Evolutionary conservation across 2,113 vertebrate genomes (phyloP).

Genomic region (Apteryx owenii): DNA sequence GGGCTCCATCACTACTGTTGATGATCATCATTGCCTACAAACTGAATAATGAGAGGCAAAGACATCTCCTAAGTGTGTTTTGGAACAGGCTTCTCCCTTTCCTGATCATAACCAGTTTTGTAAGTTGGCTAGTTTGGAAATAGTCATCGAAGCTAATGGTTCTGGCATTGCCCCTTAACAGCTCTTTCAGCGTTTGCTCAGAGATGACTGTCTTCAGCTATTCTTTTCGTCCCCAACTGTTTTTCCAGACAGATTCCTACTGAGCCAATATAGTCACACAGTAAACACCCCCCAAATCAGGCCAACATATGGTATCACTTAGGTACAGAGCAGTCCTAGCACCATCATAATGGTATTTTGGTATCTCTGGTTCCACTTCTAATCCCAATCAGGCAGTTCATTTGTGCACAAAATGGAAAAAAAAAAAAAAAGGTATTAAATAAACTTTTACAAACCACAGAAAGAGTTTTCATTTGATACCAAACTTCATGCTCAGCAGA

Average conservation of each 20-base stretch:
- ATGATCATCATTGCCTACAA: not conserved
- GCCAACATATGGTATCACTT: slow-evolving; percentile 51
- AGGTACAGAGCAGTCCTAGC: not conserved
- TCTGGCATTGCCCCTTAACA: not conserved
- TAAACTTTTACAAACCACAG: not conserved
- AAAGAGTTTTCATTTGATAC: not conserved
- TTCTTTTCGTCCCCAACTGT: slow-evolving; percentile 26
- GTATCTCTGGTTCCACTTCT: not conserved
- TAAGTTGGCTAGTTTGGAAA: not conserved
- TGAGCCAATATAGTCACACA: not conserved
- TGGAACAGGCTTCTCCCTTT: not conserved
- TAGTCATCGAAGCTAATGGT: not conserved
- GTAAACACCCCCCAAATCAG: slow-evolving; percentile 22
- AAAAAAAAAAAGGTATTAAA: not conserved
- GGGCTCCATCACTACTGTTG: accelerated
- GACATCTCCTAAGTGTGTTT: not conserved
- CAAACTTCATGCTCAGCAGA: not conserved
- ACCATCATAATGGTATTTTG: not conserved
- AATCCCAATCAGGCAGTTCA: not conserved
- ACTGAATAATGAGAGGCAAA: not conserved
- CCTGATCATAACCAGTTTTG: not conserved
- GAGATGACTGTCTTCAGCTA: not conserved
- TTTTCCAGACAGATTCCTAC: slow-evolving; percentile 50
- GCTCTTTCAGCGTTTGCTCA: not conserved
- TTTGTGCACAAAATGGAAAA: not conserved